A percentile compares a stretch with the other conserved stretches of the same genome.
These are phyloP conservation scores for Melanerpes aurifrons DNA, from an alignment of 2,113 vertebrate species.

Conservation along the genomic window DNA sequence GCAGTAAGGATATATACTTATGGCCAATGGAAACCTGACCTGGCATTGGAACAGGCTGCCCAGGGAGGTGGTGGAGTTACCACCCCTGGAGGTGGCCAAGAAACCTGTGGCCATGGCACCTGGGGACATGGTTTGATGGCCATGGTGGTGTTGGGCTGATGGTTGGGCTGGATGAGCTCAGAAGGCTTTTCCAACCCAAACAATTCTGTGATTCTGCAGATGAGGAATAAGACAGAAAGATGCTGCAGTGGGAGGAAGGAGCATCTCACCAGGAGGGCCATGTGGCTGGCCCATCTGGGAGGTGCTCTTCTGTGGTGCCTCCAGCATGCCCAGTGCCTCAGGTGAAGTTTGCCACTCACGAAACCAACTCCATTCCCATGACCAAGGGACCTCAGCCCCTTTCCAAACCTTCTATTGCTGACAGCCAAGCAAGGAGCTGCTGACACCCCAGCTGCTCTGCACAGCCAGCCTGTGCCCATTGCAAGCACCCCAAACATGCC, in stretches of 20 bases:
- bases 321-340: neutral
- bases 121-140: too few species aligned
- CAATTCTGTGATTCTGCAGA: neutral
- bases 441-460: neutral
- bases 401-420: neutral
- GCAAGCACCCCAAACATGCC: neutral
- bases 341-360: rapidly evolving
- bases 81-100: too few species aligned
- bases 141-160: too few species aligned
- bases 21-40: neutral
- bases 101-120: too few species aligned
- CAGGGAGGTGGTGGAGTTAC: too few species aligned
- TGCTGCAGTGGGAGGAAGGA: neutral
- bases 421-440: neutral
- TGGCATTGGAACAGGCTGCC: too few species aligned
- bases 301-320: neutral
- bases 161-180: too few species aligned
- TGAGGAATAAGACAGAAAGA: neutral
- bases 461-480: neutral
- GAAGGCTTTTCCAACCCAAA: too few species aligned
- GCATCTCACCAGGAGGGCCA: rapidly evolving
- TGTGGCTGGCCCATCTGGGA: neutral
- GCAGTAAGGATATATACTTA: neutral
- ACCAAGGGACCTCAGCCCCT: neutral
- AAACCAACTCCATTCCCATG: neutral